phyloP scores from a whole-genome alignment of 1,140 invertebrate species.

The Drosophila guanche region DNA sequence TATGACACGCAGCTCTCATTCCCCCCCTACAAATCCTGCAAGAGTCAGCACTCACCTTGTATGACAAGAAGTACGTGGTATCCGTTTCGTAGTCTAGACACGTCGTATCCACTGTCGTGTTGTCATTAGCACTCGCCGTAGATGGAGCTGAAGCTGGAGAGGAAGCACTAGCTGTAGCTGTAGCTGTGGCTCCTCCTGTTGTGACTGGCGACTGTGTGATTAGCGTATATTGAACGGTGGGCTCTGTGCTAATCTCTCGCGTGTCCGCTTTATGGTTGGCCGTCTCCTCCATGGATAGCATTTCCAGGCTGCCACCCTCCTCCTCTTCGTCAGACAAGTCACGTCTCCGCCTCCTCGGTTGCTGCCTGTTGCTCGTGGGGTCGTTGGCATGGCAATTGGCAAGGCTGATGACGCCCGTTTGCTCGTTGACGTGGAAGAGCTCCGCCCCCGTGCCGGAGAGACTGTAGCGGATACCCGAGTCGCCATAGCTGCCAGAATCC shows the following conservation, averaged over 20 bases:
- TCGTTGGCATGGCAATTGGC: slow-evolving; percentile 87
- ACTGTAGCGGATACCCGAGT: slow-evolving; percentile 91
- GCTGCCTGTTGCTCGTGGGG: slow-evolving; percentile 52
- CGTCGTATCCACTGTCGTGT: slow-evolving; percentile 61
- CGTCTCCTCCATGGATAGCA: slow-evolving; percentile 54
- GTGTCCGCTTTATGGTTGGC: slow-evolving; percentile 16
- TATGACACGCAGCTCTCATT: too few relatives aligned
- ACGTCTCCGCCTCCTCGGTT: slow-evolving; percentile 42
- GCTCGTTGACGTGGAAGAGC: slow-evolving; percentile 91
- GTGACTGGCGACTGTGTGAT: slow-evolving; percentile 59
- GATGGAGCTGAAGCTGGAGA: slow-evolving; percentile 7
- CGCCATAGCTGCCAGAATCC: slow-evolving; percentile 90
- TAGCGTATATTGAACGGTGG: slow-evolving; percentile 75
- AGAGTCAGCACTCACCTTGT: slow-evolving; percentile 86
- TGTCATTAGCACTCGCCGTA: slow-evolving; percentile 60
- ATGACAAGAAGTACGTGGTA: slow-evolving; percentile 92
- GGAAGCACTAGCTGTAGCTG: slow-evolving; percentile 19
- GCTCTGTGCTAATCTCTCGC: slow-evolving; percentile 73
- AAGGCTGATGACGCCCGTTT: slow-evolving; percentile 92
- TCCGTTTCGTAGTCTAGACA: slow-evolving; percentile 95
- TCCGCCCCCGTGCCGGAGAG: slow-evolving; percentile 93
- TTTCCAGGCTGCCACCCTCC: slow-evolving; percentile 46
- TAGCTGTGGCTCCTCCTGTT: slow-evolving; percentile 11
- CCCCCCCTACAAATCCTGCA: slow-evolving; percentile 14
- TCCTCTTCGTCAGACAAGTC: slow-evolving; percentile 52